Conservation (phyloP, 2,113 vertebrate genomes). For the Caracal caracal region DNA sequence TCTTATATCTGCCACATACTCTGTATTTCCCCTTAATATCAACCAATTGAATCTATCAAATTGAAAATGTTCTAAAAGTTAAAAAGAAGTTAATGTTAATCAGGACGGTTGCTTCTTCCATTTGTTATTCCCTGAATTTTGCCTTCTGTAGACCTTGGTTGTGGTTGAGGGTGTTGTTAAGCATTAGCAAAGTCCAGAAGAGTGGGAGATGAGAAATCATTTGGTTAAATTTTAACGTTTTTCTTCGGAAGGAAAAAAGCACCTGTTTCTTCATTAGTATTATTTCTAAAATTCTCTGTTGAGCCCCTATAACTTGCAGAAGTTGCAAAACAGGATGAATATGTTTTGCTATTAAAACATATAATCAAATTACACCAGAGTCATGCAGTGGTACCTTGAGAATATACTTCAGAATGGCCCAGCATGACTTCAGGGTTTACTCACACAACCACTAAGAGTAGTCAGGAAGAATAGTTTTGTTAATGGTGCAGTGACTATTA, state of each 20-base stretch:
- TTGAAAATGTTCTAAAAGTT: constrained; percentile 34
- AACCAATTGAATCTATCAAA: neutral
- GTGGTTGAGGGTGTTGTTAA: neutral
- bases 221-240: neutral
- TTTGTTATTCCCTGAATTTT: neutral
- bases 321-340: constrained; percentile 14
- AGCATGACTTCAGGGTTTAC: neutral
- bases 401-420: neutral
- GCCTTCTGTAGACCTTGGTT: neutral
- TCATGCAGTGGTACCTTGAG: neutral
- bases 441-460: neutral
- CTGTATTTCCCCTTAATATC: neutral
- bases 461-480: neutral
- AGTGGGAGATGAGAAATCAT: neutral
- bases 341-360: constrained; percentile 2
- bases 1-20: neutral
- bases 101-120: neutral
- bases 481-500: neutral
- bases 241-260: neutral
- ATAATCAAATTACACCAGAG: neutral
- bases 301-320: neutral
- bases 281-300: constrained; percentile 22
- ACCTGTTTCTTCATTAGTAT: neutral
- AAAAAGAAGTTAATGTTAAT: constrained; percentile 6
- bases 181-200: neutral